Percentiles rank a stretch among this genome's conserved stretches.
Evolutionary conservation across 2,888 invertebrate genomes (phyloP).

Genomic region (Omphaloscelis lunosa): DNA sequence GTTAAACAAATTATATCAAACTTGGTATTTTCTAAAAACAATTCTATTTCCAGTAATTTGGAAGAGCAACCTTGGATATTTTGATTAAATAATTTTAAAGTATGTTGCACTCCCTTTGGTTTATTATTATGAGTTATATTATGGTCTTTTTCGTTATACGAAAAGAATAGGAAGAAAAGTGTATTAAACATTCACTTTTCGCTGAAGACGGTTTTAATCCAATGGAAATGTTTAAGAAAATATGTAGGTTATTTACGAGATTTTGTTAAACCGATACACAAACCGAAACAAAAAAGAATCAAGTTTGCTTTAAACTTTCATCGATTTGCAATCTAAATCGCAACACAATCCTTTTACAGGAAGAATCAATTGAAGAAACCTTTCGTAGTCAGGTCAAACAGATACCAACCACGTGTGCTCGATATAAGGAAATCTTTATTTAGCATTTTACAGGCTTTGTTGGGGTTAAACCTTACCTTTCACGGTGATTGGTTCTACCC

Average conservation of each 20-base stretch:
- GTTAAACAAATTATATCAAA: too few species aligned
- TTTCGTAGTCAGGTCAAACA: slow-evolving; percentile 56
- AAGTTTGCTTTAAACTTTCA: slow-evolving; percentile 6
- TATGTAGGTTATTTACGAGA: not conserved
- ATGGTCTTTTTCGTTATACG: too few species aligned
- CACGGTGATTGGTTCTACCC: slow-evolving; percentile 80
- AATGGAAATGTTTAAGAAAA: not conserved
- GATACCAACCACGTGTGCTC: slow-evolving; percentile 68
- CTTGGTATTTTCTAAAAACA: too few species aligned
- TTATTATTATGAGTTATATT: too few species aligned
- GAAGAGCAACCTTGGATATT: too few species aligned
- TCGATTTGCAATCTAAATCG: slow-evolving; percentile 41
- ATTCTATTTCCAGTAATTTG: too few species aligned
- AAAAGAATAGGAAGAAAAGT: not conserved
- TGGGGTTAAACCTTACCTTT: slow-evolving; percentile 79
- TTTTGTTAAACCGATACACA: not conserved
- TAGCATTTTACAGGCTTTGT: slow-evolving; percentile 74
- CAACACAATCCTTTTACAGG: slow-evolving; percentile 64
- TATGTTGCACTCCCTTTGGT: too few species aligned
- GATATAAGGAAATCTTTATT: slow-evolving; percentile 75
- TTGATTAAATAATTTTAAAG: too few species aligned
- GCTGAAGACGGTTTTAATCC: not conserved
- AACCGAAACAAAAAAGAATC: not conserved
- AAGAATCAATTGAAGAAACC: slow-evolving; percentile 58
- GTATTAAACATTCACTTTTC: not conserved